Conservation (phyloP, 2,797 vertebrate species). For the Natrix natrix region DNA sequence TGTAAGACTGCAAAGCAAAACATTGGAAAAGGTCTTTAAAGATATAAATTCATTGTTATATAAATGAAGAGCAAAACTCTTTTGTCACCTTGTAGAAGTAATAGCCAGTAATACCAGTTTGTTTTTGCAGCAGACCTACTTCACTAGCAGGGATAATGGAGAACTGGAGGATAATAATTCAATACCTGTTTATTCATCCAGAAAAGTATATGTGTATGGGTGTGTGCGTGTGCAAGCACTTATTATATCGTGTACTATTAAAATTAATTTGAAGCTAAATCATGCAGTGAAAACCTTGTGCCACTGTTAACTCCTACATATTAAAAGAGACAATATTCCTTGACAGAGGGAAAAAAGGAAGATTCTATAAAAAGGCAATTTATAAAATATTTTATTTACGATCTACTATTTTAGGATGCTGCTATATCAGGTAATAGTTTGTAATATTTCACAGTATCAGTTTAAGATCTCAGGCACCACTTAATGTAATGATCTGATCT, state of each 20-base stretch:
- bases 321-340: not conserved
- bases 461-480: not conserved
- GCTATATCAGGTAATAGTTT: not conserved
- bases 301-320: not conserved
- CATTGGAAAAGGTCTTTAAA: slow-evolving; percentile 40
- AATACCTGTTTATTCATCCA: not conserved
- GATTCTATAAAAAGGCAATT: not conserved
- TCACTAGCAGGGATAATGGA: not conserved
- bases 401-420: not conserved
- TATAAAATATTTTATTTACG: not conserved
- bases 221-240: not conserved
- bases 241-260: not conserved
- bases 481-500: not conserved
- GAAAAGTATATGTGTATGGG: not conserved
- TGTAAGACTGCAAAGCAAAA: slow-evolving; percentile 43
- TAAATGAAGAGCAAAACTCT: not conserved
- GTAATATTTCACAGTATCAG: not conserved
- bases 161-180: not conserved
- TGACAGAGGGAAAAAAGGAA: not conserved
- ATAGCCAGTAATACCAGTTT: not conserved
- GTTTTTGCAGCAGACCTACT: not conserved
- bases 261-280: slow-evolving; percentile 7
- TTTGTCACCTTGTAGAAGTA: not conserved
- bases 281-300: not conserved
- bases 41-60: not conserved